Evolutionary conservation across 2,113 vertebrate species (phyloP).

Genomic region (Steatornis caripensis): DNA sequence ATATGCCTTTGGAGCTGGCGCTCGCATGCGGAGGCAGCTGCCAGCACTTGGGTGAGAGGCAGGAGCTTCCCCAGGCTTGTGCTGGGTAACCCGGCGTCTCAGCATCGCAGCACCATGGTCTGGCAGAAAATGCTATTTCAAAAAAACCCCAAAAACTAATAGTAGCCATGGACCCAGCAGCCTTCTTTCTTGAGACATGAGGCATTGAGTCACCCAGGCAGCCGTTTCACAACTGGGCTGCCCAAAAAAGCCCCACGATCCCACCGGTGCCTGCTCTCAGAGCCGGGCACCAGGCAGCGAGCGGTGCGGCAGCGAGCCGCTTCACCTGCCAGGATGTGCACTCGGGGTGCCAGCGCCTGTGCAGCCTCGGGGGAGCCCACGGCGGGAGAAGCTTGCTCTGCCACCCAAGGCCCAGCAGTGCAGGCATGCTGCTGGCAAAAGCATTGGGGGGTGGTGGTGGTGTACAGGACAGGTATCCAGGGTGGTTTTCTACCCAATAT

Average conservation of each 20-base stretch:
- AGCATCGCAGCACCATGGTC: background rate
- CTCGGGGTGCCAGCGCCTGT: background rate
- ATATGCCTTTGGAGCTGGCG: background rate
- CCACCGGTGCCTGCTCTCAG: background rate
- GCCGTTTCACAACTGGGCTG: background rate
- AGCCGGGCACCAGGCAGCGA: background rate
- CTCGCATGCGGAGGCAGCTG: background rate
- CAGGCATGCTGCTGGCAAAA: background rate
- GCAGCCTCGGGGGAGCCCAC: background rate
- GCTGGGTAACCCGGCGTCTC: fast-evolving
- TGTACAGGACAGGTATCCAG: too few species aligned
- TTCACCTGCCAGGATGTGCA: background rate
- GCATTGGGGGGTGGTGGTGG: too few species aligned
- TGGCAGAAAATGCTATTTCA: background rate
- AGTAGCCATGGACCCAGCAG: background rate
- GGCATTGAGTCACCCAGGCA: background rate
- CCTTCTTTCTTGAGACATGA: background rate
- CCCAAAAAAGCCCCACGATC: background rate
- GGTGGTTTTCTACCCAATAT: background rate
- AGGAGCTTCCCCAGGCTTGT: background rate
- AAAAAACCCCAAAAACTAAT: background rate
- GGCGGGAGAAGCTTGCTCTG: background rate
- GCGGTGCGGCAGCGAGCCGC: background rate
- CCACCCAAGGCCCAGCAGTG: background rate
- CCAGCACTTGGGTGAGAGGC: fast-evolving